Evolutionary conservation across 1,140 invertebrate species (phyloP), one percentile per base, ranked within the genome.

Genomic region (Chymomyza costata): DNA sequence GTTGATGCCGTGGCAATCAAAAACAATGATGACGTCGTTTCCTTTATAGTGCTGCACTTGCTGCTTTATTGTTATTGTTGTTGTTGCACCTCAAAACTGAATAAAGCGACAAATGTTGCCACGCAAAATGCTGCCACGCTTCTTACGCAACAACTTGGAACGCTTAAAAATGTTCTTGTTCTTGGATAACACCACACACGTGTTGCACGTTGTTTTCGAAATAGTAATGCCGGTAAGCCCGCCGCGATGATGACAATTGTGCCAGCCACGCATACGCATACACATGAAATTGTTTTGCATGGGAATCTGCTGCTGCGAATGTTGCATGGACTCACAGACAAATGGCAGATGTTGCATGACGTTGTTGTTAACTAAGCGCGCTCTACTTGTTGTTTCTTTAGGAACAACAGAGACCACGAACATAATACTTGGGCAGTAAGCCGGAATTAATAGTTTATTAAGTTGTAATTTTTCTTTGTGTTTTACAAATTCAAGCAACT

Each of bases 221-320:
- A 3, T 11, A 28, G n/a, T 34, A 6, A 11, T 34, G 38, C 60
- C 54, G 21, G 59, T 63, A 18, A 40, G 18, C 35, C 47, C 46
- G 46, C 46, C 47, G 34, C 2, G 2, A 46, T 21, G 17, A 32
- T 14, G 43, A 15, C 2, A 37, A 21, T 64, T 39, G 48, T 65
- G 78, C 78, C 78, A 78, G 63, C 67, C 61, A 52, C 64, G 57
- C 73, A 78, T 80, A 67, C 73, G 70, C 74, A 80, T 73, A 69
- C 53, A 81, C 68, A 73, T 73, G 28, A 53, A 73, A 52, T 68
- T 61, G 28, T 65, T 81, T 10, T 68, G 55, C 73, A 80, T 80
- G 64, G 73, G 56, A 80, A 80, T 52, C 63, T 80, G 73, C 59
- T 80, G 73, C 59, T 71, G 67, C 17, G 67, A 80, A 65, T 80